Conservation (phyloP, 2,113 vertebrate species). For the Nothocercus nigrocapillus region DNA sequence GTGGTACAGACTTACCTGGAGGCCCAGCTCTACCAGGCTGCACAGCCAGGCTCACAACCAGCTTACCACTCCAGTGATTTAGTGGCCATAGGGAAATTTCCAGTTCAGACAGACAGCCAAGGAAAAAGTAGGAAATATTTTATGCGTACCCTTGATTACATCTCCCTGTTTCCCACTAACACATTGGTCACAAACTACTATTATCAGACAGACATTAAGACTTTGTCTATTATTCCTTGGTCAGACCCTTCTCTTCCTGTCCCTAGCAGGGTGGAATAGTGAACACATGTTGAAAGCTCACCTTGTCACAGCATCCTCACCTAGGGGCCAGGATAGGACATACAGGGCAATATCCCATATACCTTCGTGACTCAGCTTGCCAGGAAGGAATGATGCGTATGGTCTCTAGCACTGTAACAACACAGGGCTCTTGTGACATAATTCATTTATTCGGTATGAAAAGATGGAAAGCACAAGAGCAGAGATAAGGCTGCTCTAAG, state of each 20-base stretch:
- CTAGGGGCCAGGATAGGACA: neutral
- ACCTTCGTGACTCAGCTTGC: neutral
- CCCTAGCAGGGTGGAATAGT: neutral
- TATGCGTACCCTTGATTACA: neutral
- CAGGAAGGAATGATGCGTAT: neutral
- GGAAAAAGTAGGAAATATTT: neutral
- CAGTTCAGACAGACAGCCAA: neutral
- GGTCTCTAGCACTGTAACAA: neutral
- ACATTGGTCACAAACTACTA: neutral
- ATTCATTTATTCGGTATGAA: neutral
- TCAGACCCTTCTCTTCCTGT: neutral
- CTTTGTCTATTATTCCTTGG: neutral
- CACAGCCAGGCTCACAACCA: neutral
- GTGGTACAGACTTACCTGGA: neutral
- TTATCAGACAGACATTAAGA: neutral
- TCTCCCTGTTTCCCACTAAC: neutral
- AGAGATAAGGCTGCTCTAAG: neutral
- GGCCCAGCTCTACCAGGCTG: neutral
- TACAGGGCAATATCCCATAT: neutral
- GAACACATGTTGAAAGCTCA: neutral
- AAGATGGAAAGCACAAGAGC: neutral
- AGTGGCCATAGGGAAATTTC: neutral
- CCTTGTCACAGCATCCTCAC: rapidly evolving
- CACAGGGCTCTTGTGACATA: neutral
- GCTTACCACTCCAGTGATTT: neutral